Evolutionary conservation across 2,888 invertebrate species (phyloP), one percentile per base, ranked within the genome.

Genomic region (Rhamphomyia laevipes): DNA sequence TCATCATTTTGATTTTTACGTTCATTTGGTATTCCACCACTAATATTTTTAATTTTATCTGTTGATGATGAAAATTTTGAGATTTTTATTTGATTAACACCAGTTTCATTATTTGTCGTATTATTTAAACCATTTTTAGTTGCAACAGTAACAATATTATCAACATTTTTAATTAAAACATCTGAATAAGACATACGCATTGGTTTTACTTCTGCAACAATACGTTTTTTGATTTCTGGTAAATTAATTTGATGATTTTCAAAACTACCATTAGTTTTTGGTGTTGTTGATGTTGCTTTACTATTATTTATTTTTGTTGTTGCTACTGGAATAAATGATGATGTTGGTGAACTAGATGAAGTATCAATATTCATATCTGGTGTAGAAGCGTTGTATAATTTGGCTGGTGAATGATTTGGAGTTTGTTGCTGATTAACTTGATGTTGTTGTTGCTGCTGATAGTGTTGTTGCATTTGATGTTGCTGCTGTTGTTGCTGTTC

Each of bases 121-220:
- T 4, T n/a, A 42, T 23, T 23, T 15, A n/a, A 23, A 4, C 15
- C 42, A 15, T n/a, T 27, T 7, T 27, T 21, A 16, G 12, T 21
- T 12, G 23, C 7, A 42, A 21, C 27, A 15, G 40, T 18, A 40
- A 12, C 18, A 5, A 18, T 12, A 18, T 40, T 40, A 18, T 51
- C 51, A 38, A 42, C 46, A 35, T 40, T 74, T 68, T 89, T 89
- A 30, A 86, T 82, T 40, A 89, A 64, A 9, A 89, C 86, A 71
- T 87, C 88, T 0, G 89, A 89, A 65, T 89, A 89, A 13, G 85
- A 82, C 45, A 88, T 87, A 47, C 88, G 77, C 87, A 88, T 88
- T 1, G 88, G 88, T 61, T 86, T 86, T 0, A 89, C 88, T 71
- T 88, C 88, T 35, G 87, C 88, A 1, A 88, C 81, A 65, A 86